Evolutionary conservation across 2,797 vertebrate species (phyloP).

Genomic region (Numenius phaeopus): DNA sequence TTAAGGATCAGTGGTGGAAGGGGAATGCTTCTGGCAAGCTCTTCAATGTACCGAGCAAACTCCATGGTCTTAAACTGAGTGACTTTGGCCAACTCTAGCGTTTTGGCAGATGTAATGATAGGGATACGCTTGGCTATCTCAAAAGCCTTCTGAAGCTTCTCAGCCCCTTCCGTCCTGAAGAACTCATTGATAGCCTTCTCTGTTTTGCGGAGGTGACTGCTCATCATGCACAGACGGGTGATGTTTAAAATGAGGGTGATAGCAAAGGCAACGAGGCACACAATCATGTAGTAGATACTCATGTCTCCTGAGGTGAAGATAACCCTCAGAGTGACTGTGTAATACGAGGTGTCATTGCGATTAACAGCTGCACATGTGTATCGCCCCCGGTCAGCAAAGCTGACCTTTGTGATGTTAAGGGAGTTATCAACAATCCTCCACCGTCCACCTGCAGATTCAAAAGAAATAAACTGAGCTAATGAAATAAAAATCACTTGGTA

Average conservation of each 20-base stretch:
- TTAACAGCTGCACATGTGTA: conserved; percentile 85
- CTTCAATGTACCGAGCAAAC: conserved; percentile 93
- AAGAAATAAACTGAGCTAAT: conserved; percentile 28
- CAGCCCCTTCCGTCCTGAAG: conserved; percentile 92
- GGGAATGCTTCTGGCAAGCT: conserved; percentile 92
- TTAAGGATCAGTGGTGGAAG: conserved; percentile 92
- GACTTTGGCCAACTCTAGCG: conserved; percentile 93
- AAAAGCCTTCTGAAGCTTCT: conserved; percentile 95
- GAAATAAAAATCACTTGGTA: not conserved
- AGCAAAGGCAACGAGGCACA: conserved; percentile 91
- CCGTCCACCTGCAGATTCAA: conserved; percentile 81
- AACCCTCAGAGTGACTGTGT: conserved; percentile 89
- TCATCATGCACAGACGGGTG: conserved; percentile 92
- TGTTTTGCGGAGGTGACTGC: conserved; percentile 93
- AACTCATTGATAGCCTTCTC: conserved; percentile 97
- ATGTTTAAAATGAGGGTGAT: conserved; percentile 91
- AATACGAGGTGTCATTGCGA: conserved; percentile 70
- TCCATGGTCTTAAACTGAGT: conserved; percentile 97
- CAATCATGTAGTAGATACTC: conserved; percentile 91
- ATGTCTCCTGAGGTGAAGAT: conserved; percentile 89
- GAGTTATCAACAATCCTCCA: conserved; percentile 84
- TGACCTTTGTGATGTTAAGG: conserved; percentile 90
- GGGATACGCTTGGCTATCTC: conserved; percentile 96
- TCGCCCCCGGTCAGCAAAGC: conserved; percentile 89
- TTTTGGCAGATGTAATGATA: conserved; percentile 93